A percentile compares a stretch with the other conserved stretches of the same genome.
These are phyloP conservation scores for Leontocebus nigricollis DNA, from an alignment of 2,797 vertebrate genomes.

Conservation along the genomic window DNA sequence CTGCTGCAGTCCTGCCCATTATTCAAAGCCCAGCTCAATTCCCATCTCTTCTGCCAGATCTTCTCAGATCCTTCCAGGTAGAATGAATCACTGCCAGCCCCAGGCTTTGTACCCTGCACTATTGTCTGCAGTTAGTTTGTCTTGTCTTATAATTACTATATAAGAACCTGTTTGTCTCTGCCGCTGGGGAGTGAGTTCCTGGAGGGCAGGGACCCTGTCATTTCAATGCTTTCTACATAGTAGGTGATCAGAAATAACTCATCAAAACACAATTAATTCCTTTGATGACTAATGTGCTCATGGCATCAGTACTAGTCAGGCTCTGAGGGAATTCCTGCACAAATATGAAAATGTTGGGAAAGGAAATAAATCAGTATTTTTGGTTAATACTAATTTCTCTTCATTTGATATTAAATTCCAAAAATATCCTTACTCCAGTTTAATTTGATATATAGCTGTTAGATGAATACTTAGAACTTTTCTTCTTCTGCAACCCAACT, in stretches of 20 bases:
- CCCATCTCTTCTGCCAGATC: neutral
- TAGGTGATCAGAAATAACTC: constrained; percentile 46
- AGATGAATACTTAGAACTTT: neutral
- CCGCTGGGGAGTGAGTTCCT: neutral
- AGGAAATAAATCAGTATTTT: neutral
- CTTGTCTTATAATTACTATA: neutral
- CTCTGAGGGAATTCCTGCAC: constrained; percentile 2
- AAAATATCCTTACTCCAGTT: neutral
- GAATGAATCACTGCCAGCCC: constrained; percentile 26
- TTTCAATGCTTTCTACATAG: neutral
- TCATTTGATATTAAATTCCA: neutral
- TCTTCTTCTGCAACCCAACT: neutral
- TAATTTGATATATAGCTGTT: neutral
- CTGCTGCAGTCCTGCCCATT: neutral
- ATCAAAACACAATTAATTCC: neutral
- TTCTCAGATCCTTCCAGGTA: neutral
- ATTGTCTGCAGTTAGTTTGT: neutral
- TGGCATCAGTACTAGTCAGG: neutral
- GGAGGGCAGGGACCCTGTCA: neutral
- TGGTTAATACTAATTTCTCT: neutral
- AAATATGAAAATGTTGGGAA: neutral
- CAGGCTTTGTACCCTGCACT: neutral
- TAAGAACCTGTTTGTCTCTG: neutral
- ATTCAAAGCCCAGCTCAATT: neutral
- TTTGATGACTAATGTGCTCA: neutral